A percentile compares a stretch with the other conserved stretches of the same genome.
Evolutionary conservation across 2,888 invertebrate genomes (phyloP).

Genomic region (Drosophila formosana): DNA sequence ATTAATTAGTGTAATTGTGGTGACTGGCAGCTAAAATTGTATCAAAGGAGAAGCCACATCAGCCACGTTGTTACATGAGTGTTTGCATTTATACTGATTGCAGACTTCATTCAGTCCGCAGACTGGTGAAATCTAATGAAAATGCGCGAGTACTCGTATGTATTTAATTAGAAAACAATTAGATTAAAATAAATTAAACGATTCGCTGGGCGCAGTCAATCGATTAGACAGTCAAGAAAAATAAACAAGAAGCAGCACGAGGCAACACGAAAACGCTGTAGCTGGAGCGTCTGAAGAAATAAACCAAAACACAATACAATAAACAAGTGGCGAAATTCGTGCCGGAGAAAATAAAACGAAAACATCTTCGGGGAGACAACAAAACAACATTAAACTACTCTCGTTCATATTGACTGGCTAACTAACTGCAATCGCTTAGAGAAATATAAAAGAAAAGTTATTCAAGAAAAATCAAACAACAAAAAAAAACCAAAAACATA

Average conservation of each 20-base stretch:
- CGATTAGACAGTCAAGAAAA: conserved; percentile 54
- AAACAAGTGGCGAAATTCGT: conserved; percentile 65
- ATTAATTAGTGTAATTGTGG: conserved; percentile 43
- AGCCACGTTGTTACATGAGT: conserved; percentile 4
- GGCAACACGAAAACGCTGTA: conserved; percentile 21
- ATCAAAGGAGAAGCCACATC: conserved; percentile 15
- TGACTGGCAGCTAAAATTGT: conserved; percentile 27
- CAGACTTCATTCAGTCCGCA: conserved; percentile 14
- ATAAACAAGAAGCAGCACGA: conserved; percentile 52
- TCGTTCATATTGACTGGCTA: conserved; percentile 29
- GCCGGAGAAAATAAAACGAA: conserved; percentile 72
- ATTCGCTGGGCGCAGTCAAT: conserved; percentile 75
- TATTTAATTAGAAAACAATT: conserved; percentile 75
- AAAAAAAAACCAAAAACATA: conserved; percentile 13
- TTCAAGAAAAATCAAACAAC: conserved; percentile 20
- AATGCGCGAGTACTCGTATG: conserved; percentile 27
- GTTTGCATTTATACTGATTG: conserved; percentile 28
- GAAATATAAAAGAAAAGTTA: conserved; percentile 57
- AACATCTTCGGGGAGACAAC: conserved; percentile 34
- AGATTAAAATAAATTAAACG: conserved; percentile 79
- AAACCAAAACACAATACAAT: conserved; percentile 37
- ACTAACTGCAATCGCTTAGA: conserved; percentile 58
- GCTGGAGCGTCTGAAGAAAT: conserved; percentile 9
- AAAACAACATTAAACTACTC: conserved; percentile 37
- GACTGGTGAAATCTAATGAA: conserved; percentile 68